Evolutionary conservation across 2,113 vertebrate genomes (phyloP).

Genomic region (Neodontobutis hainanensis): DNA sequence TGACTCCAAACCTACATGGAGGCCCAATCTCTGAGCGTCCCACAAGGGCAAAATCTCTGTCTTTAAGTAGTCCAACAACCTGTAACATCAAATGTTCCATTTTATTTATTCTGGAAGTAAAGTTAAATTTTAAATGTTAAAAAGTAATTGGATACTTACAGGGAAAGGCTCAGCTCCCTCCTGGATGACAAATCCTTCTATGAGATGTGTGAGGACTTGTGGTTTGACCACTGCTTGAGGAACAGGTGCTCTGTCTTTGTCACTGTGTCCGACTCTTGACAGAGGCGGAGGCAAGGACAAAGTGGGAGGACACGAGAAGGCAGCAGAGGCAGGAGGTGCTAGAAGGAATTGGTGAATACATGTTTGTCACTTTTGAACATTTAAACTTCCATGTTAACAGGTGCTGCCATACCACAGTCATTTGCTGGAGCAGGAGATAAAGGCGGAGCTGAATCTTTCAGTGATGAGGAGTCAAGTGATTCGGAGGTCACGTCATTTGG

Average conservation of each 20-base stretch:
- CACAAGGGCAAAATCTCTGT: conserved; percentile 74
- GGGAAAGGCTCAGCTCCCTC: conserved; percentile 98
- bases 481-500: conserved; percentile 62
- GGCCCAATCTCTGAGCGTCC: conserved; percentile 70
- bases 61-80: conserved; percentile 81
- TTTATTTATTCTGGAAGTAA: not conserved
- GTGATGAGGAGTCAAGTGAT: conserved; percentile 54
- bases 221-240: conserved; percentile 98
- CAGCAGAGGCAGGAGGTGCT: conserved; percentile 56
- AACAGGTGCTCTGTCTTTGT: conserved; percentile 82
- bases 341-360: not conserved
- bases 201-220: conserved; percentile 97
- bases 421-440: conserved; percentile 76
- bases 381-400: not conserved
- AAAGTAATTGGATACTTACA: conserved; percentile 72
- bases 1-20: conserved; percentile 58
- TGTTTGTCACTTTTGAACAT: not conserved
- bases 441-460: conserved; percentile 81
- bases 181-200: conserved; percentile 98
- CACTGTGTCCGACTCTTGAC: conserved; percentile 69
- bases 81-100: conserved; percentile 49
- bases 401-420: conserved; percentile 60
- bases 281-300: conserved; percentile 75
- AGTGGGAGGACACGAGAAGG: conserved; percentile 74
- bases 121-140: not conserved